phyloP scores from a whole-genome alignment of 2,113 vertebrate species.

The Chionodraco myersi region DNA sequence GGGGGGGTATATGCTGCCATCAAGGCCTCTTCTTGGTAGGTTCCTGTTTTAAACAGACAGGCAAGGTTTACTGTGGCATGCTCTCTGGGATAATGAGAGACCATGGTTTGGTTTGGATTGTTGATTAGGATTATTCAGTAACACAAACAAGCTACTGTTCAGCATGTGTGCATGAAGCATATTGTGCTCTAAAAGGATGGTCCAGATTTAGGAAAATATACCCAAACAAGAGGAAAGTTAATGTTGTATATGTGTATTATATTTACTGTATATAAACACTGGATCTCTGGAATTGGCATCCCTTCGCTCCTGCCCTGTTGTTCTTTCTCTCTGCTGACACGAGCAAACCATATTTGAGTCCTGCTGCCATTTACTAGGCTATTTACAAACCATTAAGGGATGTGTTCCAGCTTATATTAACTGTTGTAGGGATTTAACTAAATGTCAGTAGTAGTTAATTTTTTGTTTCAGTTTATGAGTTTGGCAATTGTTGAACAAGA shows the following conservation, averaged over 20 bases:
- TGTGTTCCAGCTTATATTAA: constrained; percentile 3
- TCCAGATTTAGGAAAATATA: constrained; percentile 38
- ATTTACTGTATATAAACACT: constrained; percentile 45
- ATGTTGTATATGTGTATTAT: constrained; percentile 32
- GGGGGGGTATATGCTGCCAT: constrained; percentile 18
- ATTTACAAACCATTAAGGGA: not conserved
- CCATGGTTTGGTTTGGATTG: constrained; percentile 74
- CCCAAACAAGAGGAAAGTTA: constrained; percentile 25
- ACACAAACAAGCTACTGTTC: constrained; percentile 84
- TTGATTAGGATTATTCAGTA: constrained; percentile 82
- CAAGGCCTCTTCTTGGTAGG: constrained; percentile 33
- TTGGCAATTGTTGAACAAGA: not conserved
- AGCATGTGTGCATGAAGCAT: constrained; percentile 46
- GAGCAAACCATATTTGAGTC: constrained; percentile 16
- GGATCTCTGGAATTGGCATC: constrained; percentile 26
- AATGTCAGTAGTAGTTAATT: constrained; percentile 5
- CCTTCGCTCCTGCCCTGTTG: constrained; percentile 25
- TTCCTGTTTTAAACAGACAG: constrained; percentile 68
- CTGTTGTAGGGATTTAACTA: not conserved
- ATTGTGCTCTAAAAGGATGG: constrained; percentile 16
- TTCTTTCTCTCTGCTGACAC: constrained; percentile 28
- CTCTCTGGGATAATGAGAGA: constrained; percentile 72
- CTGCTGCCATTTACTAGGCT: constrained; percentile 21
- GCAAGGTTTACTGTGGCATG: constrained; percentile 59
- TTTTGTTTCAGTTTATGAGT: constrained; percentile 4